Percentiles rank a stretch among this genome's conserved stretches.
Conservation (phyloP, 2,797 vertebrate species). For the Denticeps clupeoides region DNA sequence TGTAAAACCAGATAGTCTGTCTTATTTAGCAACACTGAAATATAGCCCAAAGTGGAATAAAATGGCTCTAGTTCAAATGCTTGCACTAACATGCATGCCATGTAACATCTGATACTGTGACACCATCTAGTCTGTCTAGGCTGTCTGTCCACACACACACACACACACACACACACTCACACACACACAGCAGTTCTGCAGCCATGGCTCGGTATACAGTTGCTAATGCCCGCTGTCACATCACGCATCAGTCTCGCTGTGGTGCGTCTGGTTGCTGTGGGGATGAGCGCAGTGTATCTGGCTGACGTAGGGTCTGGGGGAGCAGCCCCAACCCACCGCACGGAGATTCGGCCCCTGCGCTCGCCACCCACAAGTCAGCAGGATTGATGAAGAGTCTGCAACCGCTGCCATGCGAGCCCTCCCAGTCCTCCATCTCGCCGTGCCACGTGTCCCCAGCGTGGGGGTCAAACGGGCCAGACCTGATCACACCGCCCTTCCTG, state of each 20-base stretch:
- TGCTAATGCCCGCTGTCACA: neutral
- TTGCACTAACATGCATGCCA: neutral
- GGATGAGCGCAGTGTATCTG: too few relatives aligned
- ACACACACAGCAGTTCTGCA: neutral
- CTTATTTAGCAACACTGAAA: too few relatives aligned
- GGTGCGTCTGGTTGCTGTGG: neutral
- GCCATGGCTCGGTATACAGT: neutral
- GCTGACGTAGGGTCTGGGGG: slow-evolving; percentile 1
- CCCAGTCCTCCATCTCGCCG: neutral
- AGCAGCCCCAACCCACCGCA: neutral
- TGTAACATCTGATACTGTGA: neutral
- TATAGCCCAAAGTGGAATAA: too few relatives aligned
- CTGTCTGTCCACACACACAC: neutral
- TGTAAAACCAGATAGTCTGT: too few relatives aligned
- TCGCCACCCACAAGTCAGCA: neutral
- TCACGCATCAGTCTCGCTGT: slow-evolving; percentile 1
- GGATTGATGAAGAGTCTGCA: neutral
- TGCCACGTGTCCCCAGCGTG: neutral
- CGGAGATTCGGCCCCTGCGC: neutral
- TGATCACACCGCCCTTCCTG: too few relatives aligned
- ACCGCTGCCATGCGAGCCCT: slow-evolving; percentile 2
- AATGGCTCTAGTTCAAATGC: too few relatives aligned
- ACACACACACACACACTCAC: neutral
- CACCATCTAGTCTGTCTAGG: neutral
- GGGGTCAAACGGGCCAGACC: neutral